Conservation (phyloP, 2,797 vertebrate genomes). For the Pangasius macronema region DNA sequence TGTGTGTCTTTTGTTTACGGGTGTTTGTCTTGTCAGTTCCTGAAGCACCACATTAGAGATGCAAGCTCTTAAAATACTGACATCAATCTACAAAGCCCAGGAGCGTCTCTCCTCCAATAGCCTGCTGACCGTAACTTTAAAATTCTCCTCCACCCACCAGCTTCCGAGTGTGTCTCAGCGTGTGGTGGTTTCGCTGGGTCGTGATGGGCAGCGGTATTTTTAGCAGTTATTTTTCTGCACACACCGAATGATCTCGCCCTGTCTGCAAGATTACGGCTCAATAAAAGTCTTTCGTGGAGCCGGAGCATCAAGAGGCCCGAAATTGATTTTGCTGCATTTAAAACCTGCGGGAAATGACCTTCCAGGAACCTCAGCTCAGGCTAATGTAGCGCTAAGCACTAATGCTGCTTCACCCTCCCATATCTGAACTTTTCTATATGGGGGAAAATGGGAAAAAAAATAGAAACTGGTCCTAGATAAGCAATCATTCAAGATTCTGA, state of each 20-base stretch:
- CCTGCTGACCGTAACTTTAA: constrained; percentile 27
- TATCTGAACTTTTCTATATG: not conserved
- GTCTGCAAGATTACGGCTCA: constrained; percentile 26
- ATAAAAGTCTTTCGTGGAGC: constrained; percentile 32
- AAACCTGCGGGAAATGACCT: constrained; percentile 37
- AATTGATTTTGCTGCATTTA: constrained; percentile 50
- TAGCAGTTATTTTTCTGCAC: constrained; percentile 32
- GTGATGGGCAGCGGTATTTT: constrained; percentile 37
- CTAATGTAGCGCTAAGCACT: constrained; percentile 36
- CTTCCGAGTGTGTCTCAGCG: not conserved
- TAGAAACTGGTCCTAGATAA: not conserved
- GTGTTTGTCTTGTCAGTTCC: not conserved
- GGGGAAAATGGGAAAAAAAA: not conserved
- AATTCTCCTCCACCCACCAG: not conserved
- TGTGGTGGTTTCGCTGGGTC: constrained; percentile 9
- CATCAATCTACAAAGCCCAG: not conserved
- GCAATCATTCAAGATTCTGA: not conserved
- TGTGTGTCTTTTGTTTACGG: not conserved
- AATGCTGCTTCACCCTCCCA: constrained; percentile 7
- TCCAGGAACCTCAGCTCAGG: constrained; percentile 19
- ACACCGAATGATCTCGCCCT: constrained; percentile 2
- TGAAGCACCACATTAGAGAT: not conserved
- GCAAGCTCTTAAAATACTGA: not conserved
- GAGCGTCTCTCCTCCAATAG: not conserved
- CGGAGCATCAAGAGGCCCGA: constrained; percentile 19